Conservation (phyloP, 2,113 vertebrate species). For the Pampusana beccarii region DNA sequence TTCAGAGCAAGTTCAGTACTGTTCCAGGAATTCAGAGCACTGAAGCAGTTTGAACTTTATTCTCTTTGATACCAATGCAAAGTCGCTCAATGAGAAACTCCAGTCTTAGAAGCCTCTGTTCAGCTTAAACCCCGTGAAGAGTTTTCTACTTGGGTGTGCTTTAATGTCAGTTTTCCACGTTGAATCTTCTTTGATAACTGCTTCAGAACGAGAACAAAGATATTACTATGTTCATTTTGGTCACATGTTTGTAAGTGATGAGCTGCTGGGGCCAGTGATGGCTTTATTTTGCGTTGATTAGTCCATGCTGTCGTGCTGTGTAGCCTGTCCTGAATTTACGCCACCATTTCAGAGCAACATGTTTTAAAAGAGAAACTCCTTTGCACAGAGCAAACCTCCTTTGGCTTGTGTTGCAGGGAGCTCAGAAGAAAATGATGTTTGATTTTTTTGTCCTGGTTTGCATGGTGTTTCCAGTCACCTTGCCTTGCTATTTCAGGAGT, state of each 20-base stretch:
- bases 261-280: slow-evolving; percentile 28
- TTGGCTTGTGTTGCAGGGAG: not conserved
- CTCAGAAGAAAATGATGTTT: not conserved
- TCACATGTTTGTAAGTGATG: slow-evolving; percentile 58
- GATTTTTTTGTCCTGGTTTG: not conserved
- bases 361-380: not conserved
- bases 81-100: not conserved
- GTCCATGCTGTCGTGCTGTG: not conserved
- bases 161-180: slow-evolving; percentile 1
- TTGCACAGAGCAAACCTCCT: not conserved
- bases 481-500: not conserved
- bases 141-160: not conserved
- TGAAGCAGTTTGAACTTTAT: not conserved
- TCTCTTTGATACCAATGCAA: not conserved
- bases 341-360: not conserved
- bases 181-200: slow-evolving; percentile 33
- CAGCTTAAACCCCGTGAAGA: not conserved
- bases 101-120: not conserved
- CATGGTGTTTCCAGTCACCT: fast-evolving
- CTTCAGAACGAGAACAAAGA: slow-evolving; percentile 57
- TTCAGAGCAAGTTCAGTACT: not conserved
- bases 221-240: slow-evolving; percentile 33
- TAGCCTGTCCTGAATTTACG: slow-evolving; percentile 56
- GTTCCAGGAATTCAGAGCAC: not conserved
- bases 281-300: slow-evolving; percentile 56